These are phyloP conservation scores for Hydra vulgaris DNA, from an alignment of 30 jellyfish, hydroid and myxozoan species.

Conservation along the genomic window DNA sequence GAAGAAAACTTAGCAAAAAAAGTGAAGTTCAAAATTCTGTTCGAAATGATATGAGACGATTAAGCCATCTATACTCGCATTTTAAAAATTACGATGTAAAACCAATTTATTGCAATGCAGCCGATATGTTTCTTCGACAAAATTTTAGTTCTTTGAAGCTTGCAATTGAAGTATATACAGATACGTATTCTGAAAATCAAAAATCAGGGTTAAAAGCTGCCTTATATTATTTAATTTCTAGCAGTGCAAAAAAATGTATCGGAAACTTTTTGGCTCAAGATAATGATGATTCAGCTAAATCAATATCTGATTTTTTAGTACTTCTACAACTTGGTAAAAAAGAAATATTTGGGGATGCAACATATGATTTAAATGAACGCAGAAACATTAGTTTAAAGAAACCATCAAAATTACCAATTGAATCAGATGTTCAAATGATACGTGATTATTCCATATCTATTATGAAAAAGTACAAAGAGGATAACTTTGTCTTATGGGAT, in stretches of 20 bases:
- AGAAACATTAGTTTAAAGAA: neutral
- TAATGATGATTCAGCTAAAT: neutral
- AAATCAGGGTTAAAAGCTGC: neutral
- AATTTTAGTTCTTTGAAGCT: neutral
- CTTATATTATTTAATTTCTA: neutral
- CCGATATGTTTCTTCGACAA: neutral
- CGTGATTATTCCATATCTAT: neutral
- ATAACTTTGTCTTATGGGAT: neutral
- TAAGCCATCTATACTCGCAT: neutral
- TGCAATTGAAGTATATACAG: neutral
- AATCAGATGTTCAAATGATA: neutral
- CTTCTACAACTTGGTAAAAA: neutral
- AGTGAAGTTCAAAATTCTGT: neutral
- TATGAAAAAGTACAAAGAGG: neutral
- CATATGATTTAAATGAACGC: neutral
- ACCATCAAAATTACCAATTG: neutral
- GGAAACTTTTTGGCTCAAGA: neutral
- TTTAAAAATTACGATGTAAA: neutral
- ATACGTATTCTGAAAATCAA: neutral
- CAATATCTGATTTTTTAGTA: neutral
- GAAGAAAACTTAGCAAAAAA: no score
- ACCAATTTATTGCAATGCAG: neutral
- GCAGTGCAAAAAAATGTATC: neutral
- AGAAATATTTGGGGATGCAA: neutral
- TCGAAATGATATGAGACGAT: neutral